Base-by-base conservation (phyloP, 2,888 invertebrate species). In the Eurytoma californica region DNA sequence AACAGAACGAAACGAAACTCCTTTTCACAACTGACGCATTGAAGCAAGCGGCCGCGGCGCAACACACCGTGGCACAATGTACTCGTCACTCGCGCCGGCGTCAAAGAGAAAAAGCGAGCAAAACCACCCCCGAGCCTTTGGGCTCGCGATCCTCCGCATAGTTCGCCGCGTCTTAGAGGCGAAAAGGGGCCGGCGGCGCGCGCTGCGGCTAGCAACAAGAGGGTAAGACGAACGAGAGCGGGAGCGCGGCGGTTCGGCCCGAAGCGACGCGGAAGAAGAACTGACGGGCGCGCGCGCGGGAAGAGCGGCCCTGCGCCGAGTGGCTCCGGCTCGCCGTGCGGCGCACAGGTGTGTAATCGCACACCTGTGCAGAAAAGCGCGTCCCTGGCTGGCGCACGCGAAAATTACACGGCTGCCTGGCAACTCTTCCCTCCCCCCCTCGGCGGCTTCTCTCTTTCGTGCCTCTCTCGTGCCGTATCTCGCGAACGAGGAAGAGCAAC, bases 331-430 rank as follows among this genome's bases (percentile, higher is more conserved):
- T n/a, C 28, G 61, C 30, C 68, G 60, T 24, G 30, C 28, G 66
- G n/a, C 9, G 68, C 47, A 69, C 80, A 78, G 75, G 69, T 79
- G 79, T 60, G 77, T 65, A 79, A 70, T 72, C 61, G 53, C 77
- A 70, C 77, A 77, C 69, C 79, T 74, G 74, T 72, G 75, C 72
- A 61, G 79, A 79, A 79, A 75, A 80, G 79, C 72, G 60, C 70
- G 66, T 51, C 63, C 39, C 24, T 51, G 14, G 0, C 47, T 2
- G 14, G n/a, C 16, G 16, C 16, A 14, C 51, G 30, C 68, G 69
- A 80, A 79, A 79, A 72, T 67, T 79, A 75, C 53, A 72, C 20
- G 18, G 12, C 14, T 12, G 55, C 5, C 24, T 51, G 39, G 39
- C 39, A 39, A 9, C 20, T 20, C 61, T 12, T 24, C 12, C 60